Base-by-base conservation (phyloP, 1,140 invertebrate genomes). In the Paracyclopina nana region DNA sequence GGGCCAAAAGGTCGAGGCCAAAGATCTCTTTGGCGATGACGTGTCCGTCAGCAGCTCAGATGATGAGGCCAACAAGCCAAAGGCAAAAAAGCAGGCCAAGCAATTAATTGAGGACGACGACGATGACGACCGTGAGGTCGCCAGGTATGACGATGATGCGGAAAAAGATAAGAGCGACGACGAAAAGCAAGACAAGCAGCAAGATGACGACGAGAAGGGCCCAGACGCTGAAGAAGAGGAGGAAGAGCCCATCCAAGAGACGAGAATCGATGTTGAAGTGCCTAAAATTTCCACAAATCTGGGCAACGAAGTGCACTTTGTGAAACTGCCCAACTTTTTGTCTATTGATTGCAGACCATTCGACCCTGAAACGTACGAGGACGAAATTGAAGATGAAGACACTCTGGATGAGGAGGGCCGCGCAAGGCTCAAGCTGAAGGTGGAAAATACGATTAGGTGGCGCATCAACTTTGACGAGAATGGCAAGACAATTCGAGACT, bases 361-460 rank as follows among this genome's bases (percentile, higher is more conserved):
- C 63, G 91, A 97, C 65, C 73, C 78, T 1, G 78, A 80, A 53
- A 87, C 82, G 0, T 98, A 98, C 65, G 94, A 98, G 68, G 92
- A 97, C 70, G 94, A 98, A 70, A 88, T 97, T 57, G 92, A 97
- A 61, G 94, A 98, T 60, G 91, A 98, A 64, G 91, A 97, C 68
- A 87, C 88, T 0, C 68, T 95, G 44, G 91, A 97, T 65, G 94
- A 97, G 62, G 94, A 98, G 72, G 94, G 94, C 59, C 16, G 45
- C 26, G 22, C 28, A 51, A 74, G 80, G 49, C 64, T 87, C 27
- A 90, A 90, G 66, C 63, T 90, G 11, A 87, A 88, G 68, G 90
- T 96, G 6, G 94, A 97, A 68, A 98, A 97, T 62, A 97, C 91
- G 0, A 87, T 98, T 38, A 71, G 92, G 40, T 99, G 94, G 94